Base-by-base conservation (phyloP, 1,140 invertebrate species). In the Cheumatopsyche charites region DNA sequence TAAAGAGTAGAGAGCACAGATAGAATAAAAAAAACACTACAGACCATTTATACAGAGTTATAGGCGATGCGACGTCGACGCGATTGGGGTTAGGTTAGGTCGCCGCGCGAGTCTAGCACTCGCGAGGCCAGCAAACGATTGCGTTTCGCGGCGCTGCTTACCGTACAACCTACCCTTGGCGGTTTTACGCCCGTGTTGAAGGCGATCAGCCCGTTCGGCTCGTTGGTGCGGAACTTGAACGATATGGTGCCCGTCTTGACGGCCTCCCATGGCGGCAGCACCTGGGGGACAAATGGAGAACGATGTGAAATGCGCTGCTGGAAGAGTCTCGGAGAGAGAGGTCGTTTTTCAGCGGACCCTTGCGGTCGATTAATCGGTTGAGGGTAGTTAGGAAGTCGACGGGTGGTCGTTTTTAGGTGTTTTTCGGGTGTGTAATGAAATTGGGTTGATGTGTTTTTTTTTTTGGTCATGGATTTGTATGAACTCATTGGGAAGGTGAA, bases 181-280 rank as follows among this genome's bases (percentile, higher is more conserved):
- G 90, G 87, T 75, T 90, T 89, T 47, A 90, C 87, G 78, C 94
- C 94, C 77, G 91, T 91, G 80, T 95, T 97, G 86, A 96, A 96
- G 78, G 98, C 88, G 67, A 99, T 89, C 63, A 99, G 86, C 13
- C 96, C 96, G 80, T 97, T 94, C 1, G 94, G 90, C 83, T 98
- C 96, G 78, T 93, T 95, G 15, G 96, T 98, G 70, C 96, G 89
- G 78, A 99, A 92, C 84, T 95, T 95, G 83, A 98, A 95, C 47
- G 93, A 93, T 78, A 97, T 91, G 17, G 91, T 93, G 68, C 95
- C 95, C 19, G 90, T 91, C 77, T 91, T 90, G 77, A 91, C 90
- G 17, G 91, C 92, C 81, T 93, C 94, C 94, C 92, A 96, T 73
- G 93, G 91, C 76, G 91, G 94, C 78, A 94, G 84, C 55, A 94